phyloP scores from a whole-genome alignment of 2,888 invertebrate genomes.

The Dyspetes luteomarginatus region DNA sequence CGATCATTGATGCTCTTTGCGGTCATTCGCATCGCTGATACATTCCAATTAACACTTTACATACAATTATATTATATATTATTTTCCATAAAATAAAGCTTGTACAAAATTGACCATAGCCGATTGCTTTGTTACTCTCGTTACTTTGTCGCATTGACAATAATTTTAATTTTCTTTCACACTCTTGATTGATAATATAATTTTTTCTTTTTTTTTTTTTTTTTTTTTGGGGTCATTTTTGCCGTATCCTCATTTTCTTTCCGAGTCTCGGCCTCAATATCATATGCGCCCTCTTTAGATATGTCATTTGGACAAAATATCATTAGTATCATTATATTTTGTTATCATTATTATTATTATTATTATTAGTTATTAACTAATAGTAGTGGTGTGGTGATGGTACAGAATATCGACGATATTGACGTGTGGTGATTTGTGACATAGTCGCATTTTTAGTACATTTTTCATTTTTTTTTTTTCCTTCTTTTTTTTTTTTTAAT shows the following conservation, averaged over 20 bases:
- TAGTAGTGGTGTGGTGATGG: background rate
- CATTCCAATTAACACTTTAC: constrained; percentile 57
- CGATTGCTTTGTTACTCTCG: constrained; percentile 79
- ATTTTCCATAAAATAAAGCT: constrained; percentile 80
- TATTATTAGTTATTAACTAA: background rate
- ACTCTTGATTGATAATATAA: too few relatives aligned
- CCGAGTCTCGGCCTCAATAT: background rate
- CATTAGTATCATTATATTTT: background rate
- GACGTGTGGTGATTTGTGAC: background rate
- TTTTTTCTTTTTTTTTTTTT: constrained; percentile 60
- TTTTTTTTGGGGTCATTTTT: constrained; percentile 75
- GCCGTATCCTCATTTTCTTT: constrained; percentile 36
- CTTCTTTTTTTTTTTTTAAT: too few relatives aligned
- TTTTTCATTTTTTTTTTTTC: background rate
- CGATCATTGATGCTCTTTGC: background rate
- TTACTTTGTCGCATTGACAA: too few relatives aligned
- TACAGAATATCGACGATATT: background rate
- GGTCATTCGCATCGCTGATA: constrained; percentile 39
- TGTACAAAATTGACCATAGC: constrained; percentile 82
- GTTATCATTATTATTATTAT: constrained; percentile 11
- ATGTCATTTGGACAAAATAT: constrained; percentile 53
- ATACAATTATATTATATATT: constrained; percentile 70
- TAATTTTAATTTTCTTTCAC: too few relatives aligned
- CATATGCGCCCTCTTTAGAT: constrained; percentile 42
- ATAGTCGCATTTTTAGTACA: background rate